Evolutionary conservation across 2,113 vertebrate species (phyloP), one percentile per base, ranked within the genome.

Genomic region (Gila orcuttii): DNA sequence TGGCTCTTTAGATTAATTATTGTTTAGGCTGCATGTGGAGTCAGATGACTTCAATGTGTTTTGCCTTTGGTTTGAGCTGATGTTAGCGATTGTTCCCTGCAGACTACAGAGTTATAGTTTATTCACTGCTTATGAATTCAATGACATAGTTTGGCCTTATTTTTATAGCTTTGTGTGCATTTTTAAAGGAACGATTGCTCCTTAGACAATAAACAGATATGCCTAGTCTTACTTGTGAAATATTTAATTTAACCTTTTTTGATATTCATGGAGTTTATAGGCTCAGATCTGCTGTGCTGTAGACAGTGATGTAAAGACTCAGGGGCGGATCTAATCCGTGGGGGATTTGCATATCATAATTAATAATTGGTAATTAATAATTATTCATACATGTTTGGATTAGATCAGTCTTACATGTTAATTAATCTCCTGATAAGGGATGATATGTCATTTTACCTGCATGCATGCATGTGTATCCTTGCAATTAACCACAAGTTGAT

Each of bases 1-100:
- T n/a, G 76, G 73, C 33, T 52, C 33, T 84, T 86, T 50, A 79
- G 84, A 89, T 94, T 90, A 92, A 84, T 89, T 91, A 91, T 88
- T 87, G 62, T 87, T 91, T 47, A 74, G 47, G 25, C 39, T 36
- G 50, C 33, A 33, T 82, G 17, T 19, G 9, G 9, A 85, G 82
- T 89, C 88, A 55, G 19, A 33, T 69, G 87, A 79, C 57, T 15
- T 76, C 11, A 23, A 25, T 66, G 75, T 66, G 75, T 57, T 71
- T 69, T 83, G 47, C 59, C 23, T 57, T 4, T 42, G 12, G 31
- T n/a, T 60, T 21, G 17, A 42, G 42, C 50, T 73, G 39, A 55
- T 64, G 64, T 59, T 68, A 23, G 23, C 11, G 31, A 19, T 64
- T 62, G 21, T 64, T 80, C 39, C n/a, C 13, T 60, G 57, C 3